Evolutionary conservation across 2,113 vertebrate genomes (phyloP), one percentile per base, ranked within the genome.

Genomic region (Archocentrus centrarchus): DNA sequence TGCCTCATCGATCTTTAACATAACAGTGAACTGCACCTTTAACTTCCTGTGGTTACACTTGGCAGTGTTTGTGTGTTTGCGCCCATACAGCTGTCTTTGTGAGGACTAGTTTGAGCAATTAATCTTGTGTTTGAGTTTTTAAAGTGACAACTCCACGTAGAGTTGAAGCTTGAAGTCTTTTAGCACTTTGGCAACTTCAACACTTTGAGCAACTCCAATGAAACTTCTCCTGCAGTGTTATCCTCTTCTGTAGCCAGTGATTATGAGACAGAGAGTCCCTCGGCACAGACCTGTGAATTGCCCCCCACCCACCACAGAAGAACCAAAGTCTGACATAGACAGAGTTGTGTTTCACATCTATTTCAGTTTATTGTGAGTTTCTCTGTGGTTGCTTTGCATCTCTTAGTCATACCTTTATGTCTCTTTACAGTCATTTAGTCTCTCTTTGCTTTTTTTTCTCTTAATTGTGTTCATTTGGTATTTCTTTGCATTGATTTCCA

Each of bases 1-100:
- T 11, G 18, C 77, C 6, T 37, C 62, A 88, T 88, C 11, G 86
- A 88, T 81, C 30, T 24, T 22, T 18, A 35, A 10, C 73, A 63
- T 58, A 30, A 84, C 59, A 50, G 77, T 18, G 2, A 81, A 59
- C 57, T 63, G 78, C 78, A 77, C 50, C 73, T 84, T 59, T 35
- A 78, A 59, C 79, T 53, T 53, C 55, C 78, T 59, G 80, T n/a
- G 75, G 75, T 18, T 20, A 27, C 78, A n/a, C 14, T 53, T 4
- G 6, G 53, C 27, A 59, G 77, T 3, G n/a, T 76, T 61, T 66
- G 47, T 85, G 83, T 50, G 60, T 68, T 61, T 76, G n/a, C 24
- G 53, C 24, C 20, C 44, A 73, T n/a, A 14, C 66, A 53, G 10
- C 66, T 73, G 27, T 73, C 3, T 73, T 53, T 73, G 66, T 53